phyloP scores from a whole-genome alignment of 2,113 vertebrate genomes.

The Ammodramus savannarum region DNA sequence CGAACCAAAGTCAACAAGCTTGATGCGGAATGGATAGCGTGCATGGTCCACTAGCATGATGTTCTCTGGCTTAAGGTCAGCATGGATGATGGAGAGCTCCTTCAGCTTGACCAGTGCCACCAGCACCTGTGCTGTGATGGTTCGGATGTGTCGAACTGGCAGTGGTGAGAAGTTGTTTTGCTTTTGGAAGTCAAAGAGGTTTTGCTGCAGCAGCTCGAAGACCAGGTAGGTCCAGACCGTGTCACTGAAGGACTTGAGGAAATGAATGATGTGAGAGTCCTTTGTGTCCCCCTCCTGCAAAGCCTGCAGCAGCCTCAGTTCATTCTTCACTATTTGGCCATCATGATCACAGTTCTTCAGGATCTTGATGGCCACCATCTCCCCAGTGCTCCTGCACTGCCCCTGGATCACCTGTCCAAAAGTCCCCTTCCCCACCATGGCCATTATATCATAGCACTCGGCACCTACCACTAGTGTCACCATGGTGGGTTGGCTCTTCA shows the following conservation, averaged over 20 bases:
- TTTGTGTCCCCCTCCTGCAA: slow-evolving; percentile 51
- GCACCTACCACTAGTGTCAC: slow-evolving; percentile 58
- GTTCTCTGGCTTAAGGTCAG: slow-evolving; percentile 79
- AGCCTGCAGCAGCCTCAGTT: slow-evolving; percentile 69
- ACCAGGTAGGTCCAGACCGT: slow-evolving; percentile 71
- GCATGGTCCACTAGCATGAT: slow-evolving; percentile 79
- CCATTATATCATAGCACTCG: slow-evolving; percentile 58
- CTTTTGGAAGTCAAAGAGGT: slow-evolving; percentile 77
- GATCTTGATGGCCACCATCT: slow-evolving; percentile 79
- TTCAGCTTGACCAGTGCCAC: slow-evolving; percentile 70
- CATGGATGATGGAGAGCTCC: slow-evolving; percentile 77
- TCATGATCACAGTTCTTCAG: slow-evolving; percentile 52
- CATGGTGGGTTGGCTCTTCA: slow-evolving; percentile 9
- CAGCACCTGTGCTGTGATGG: slow-evolving; percentile 72
- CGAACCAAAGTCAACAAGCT: slow-evolving; percentile 78
- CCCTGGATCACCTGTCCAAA: slow-evolving; percentile 77
- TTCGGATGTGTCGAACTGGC: slow-evolving; percentile 70
- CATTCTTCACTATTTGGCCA: slow-evolving; percentile 61
- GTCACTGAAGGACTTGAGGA: slow-evolving; percentile 69
- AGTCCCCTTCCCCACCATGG: slow-evolving; percentile 73
- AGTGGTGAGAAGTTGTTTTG: slow-evolving; percentile 70
- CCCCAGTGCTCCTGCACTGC: slow-evolving; percentile 67
- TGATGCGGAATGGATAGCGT: slow-evolving; percentile 72
- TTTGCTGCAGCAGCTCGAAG: slow-evolving; percentile 78
- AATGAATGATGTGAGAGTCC: slow-evolving; percentile 69